Base-by-base conservation (phyloP, 2,888 invertebrate genomes). In the Notodonta ziczac region DNA sequence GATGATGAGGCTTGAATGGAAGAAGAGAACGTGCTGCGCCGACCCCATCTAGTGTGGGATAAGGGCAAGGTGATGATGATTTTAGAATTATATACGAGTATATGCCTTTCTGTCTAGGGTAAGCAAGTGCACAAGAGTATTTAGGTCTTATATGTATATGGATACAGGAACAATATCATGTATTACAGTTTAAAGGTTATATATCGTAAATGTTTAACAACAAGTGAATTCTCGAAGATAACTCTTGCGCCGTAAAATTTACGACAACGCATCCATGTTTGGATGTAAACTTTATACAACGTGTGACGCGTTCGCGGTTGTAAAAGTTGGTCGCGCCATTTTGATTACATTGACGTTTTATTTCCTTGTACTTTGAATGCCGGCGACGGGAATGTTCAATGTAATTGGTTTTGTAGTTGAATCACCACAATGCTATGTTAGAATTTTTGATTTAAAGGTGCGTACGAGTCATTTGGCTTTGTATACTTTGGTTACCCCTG, bases 171-270 rank as follows among this genome's bases (percentile, higher is more conserved):
- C 42, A 42, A 9, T 10, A 42, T 42, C 42, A 1, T 10, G 10
- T 42, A 10, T 1, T 42, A 9, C 12, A 42, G 13, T 46, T 46
- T 46, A n/a, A n/a, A n/a, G n/a, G 5, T 46, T n/a, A 13, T n/a
- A n/a, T n/a, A 5, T 46, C 13, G n/a, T 46, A 46, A 46, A 46
- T 46, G 46, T 46, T 46, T 12, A 8, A 54, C 51, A 50, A 57
- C 50, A 62, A 56, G 58, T 57, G 59, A 46, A 51, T 9, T 50
- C 50, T 16, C 3, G 14, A 9, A 50, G 9, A 50, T 16, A 4
- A 14, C 50, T 7, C 50, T 5, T 16, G 50, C 14, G 9, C 16
- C 50, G 12, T 50, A 16, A 50, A 50, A 50, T 50, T 50, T 50
- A 50, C 50, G 16, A 50, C 6, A 10, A 9, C 8, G 9, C 14